Conservation (phyloP, 2,888 invertebrate genomes). For the Phragmatobia fuliginosa region DNA sequence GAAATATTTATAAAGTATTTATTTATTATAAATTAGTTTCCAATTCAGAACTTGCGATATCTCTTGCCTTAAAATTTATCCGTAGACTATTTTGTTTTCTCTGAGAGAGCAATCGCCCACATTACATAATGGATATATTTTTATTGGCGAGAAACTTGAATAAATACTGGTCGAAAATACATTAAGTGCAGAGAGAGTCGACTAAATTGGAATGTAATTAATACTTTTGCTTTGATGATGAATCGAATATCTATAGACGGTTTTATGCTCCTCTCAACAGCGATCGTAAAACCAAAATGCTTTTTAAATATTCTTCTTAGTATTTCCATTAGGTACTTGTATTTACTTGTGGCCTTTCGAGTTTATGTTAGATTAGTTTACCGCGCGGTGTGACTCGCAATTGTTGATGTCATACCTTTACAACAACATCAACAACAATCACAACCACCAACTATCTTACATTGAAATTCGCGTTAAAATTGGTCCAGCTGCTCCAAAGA, state of each 20-base stretch:
- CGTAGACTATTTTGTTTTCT: neutral
- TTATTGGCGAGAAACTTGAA: neutral
- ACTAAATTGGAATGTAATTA: neutral
- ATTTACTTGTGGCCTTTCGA: neutral
- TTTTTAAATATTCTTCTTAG: neutral
- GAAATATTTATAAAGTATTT: too few relatives aligned
- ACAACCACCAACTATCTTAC: too few relatives aligned
- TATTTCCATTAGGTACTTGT: neutral
- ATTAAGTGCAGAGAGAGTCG: neutral
- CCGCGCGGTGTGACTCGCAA: too few relatives aligned
- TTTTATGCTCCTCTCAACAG: neutral
- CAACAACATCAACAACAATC: too few relatives aligned
- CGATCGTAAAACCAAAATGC: too few relatives aligned
- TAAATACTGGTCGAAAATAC: neutral
- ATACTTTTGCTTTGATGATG: neutral
- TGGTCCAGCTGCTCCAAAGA: too few relatives aligned
- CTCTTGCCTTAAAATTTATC: neutral
- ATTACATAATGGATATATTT: neutral
- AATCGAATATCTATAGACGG: neutral
- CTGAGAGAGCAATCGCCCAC: neutral
- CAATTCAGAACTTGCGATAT: too few relatives aligned
- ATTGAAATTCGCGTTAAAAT: too few relatives aligned
- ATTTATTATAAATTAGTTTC: too few relatives aligned
- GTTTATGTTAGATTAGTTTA: too few relatives aligned
- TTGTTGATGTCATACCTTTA: too few relatives aligned